A percentile compares a stretch with the other conserved stretches of the same genome.
phyloP scores from a whole-genome alignment of 2,113 vertebrate species.

The Oryzias curvinotus region DNA sequence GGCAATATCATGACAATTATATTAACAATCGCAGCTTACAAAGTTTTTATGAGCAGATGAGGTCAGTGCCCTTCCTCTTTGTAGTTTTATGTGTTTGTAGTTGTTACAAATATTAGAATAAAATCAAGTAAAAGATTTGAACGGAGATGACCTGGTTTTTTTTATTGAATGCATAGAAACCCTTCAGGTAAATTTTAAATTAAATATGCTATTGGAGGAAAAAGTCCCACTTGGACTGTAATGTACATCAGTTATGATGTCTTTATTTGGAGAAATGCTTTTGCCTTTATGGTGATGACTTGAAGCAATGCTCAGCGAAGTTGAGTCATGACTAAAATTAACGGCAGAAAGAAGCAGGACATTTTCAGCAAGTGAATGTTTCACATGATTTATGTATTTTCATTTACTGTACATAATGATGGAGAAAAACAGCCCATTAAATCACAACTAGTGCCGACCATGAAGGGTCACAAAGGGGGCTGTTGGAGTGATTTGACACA shows the following conservation, averaged over 20 bases:
- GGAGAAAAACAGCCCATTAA: neutral
- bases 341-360: slow-evolving; percentile 11
- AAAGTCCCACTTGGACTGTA: slow-evolving; percentile 25
- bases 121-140: too few relatives aligned
- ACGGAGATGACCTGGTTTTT: too few relatives aligned
- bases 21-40: too few relatives aligned
- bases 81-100: too few relatives aligned
- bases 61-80: too few relatives aligned
- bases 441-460: neutral
- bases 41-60: too few relatives aligned
- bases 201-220: slow-evolving; percentile 38
- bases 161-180: neutral
- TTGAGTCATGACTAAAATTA: slow-evolving; percentile 22
- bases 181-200: slow-evolving; percentile 47
- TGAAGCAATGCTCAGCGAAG: slow-evolving; percentile 16
- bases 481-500: slow-evolving; percentile 1
- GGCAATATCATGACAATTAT: too few relatives aligned
- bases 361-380: slow-evolving; percentile 5
- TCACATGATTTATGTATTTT: neutral
- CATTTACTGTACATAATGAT: neutral
- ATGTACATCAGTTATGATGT: slow-evolving; percentile 29
- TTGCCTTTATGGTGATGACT: slow-evolving; percentile 23
- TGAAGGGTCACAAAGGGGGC: neutral
- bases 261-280: slow-evolving; percentile 25
- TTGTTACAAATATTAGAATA: too few relatives aligned